phyloP scores from a whole-genome alignment of 2,888 invertebrate genomes.

The Portevinia maculata region DNA sequence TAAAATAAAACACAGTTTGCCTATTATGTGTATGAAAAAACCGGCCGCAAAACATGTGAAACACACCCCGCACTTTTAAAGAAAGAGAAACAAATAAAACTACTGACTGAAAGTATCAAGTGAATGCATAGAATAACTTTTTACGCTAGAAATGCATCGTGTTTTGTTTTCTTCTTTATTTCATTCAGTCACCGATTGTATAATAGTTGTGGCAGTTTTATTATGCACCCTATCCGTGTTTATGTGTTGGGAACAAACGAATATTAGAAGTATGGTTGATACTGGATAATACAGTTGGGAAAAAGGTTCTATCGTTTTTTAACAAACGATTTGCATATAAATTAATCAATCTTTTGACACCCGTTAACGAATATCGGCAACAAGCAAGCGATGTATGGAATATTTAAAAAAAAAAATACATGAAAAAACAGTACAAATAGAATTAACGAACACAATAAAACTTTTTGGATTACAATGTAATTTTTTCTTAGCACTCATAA shows the following conservation, averaged over 20 bases:
- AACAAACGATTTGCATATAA: slow-evolving; percentile 4
- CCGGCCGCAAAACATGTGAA: slow-evolving; percentile 65
- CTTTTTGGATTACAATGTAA: slow-evolving; percentile 55
- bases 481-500: slow-evolving; percentile 39
- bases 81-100: slow-evolving; percentile 11
- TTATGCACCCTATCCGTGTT: slow-evolving; percentile 64
- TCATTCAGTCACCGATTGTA: neutral
- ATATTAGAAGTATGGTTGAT: slow-evolving; percentile 7
- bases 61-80: slow-evolving; percentile 40
- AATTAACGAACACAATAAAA: slow-evolving; percentile 60
- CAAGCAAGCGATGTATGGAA: slow-evolving; percentile 60
- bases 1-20: slow-evolving; percentile 30
- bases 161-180: slow-evolving; percentile 1
- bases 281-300: neutral
- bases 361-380: slow-evolving; percentile 13
- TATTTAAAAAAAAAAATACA: slow-evolving; percentile 26
- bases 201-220: slow-evolving; percentile 33
- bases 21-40: slow-evolving; percentile 42
- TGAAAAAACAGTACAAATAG: slow-evolving; percentile 65
- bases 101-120: slow-evolving; percentile 57
- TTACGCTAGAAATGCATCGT: slow-evolving; percentile 46
- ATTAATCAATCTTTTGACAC: slow-evolving; percentile 63
- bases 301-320: neutral
- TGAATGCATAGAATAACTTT: neutral
- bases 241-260: slow-evolving; percentile 9